These are phyloP conservation scores for Caenorhabditis inopinata DNA, from an alignment of 1,140 invertebrate species.

Conservation along the genomic window DNA sequence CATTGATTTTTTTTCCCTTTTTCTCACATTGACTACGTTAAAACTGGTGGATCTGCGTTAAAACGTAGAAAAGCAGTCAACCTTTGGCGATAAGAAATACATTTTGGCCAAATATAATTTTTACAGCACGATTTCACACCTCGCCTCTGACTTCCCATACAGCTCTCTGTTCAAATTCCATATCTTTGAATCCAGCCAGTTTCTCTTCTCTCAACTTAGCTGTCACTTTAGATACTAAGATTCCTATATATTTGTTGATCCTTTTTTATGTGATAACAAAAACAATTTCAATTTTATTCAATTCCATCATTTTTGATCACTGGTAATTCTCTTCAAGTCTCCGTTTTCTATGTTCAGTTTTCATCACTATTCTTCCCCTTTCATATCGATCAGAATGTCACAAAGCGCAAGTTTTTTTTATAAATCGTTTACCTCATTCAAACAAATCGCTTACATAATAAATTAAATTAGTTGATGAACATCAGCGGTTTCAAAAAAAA, in stretches of 20 bases:
- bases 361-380: neutral
- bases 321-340: constrained; percentile 1
- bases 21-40: too few relatives aligned
- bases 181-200: neutral
- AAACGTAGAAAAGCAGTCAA: too few relatives aligned
- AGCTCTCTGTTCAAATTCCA: neutral
- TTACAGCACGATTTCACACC: neutral
- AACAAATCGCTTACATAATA: neutral
- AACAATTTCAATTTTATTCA: neutral
- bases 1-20: too few relatives aligned
- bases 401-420: neutral
- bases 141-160: too few relatives aligned
- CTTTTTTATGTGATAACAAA: neutral
- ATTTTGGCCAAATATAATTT: too few relatives aligned
- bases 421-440: constrained; percentile 12
- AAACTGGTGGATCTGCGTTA: too few relatives aligned
- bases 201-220: neutral
- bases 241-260: neutral
- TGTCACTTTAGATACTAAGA: neutral
- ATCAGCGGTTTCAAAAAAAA: neutral
- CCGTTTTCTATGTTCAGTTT: constrained; percentile 4
- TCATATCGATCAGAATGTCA: neutral
- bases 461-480: neutral
- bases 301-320: neutral
- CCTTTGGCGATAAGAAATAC: too few relatives aligned